Evolutionary conservation across 2,113 vertebrate species (phyloP).

Genomic region (Asarcornis scutulata): DNA sequence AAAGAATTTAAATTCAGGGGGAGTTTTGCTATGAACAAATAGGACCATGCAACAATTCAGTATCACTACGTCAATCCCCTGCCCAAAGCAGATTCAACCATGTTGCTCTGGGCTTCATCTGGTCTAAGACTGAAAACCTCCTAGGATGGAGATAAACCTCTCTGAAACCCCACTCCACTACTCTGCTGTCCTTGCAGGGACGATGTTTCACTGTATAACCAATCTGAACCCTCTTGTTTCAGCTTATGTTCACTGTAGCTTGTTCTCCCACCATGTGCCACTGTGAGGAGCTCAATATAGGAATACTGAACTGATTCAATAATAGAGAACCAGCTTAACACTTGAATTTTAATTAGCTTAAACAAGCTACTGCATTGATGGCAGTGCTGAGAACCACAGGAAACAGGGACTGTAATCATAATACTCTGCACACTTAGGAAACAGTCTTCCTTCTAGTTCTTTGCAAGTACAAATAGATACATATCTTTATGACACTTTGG

Average conservation of each 20-base stretch:
- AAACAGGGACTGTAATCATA: not conserved
- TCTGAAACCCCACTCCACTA: not conserved
- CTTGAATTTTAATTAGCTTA: not conserved
- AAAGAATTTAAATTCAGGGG: not conserved
- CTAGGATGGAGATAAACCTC: not conserved
- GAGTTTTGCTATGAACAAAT: not conserved
- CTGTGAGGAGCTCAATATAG: not conserved
- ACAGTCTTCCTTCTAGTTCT: not conserved
- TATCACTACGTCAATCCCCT: not conserved
- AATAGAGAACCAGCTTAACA: not conserved
- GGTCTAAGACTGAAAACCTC: not conserved
- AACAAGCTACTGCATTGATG: not conserved
- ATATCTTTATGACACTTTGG: not conserved
- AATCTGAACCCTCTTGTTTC: not conserved
- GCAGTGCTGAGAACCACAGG: not conserved
- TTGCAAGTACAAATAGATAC: not conserved
- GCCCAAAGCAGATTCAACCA: not conserved
- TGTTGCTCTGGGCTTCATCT: not conserved
- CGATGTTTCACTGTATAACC: not conserved
- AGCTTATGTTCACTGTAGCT: not conserved
- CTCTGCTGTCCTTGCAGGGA: not conserved
- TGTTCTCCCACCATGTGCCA: not conserved
- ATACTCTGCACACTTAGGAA: not conserved
- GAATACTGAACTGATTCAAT: not conserved
- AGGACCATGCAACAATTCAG: not conserved